Base-by-base conservation (phyloP, 2,888 invertebrate species). In the Peribatodes rhomboidaria region DNA sequence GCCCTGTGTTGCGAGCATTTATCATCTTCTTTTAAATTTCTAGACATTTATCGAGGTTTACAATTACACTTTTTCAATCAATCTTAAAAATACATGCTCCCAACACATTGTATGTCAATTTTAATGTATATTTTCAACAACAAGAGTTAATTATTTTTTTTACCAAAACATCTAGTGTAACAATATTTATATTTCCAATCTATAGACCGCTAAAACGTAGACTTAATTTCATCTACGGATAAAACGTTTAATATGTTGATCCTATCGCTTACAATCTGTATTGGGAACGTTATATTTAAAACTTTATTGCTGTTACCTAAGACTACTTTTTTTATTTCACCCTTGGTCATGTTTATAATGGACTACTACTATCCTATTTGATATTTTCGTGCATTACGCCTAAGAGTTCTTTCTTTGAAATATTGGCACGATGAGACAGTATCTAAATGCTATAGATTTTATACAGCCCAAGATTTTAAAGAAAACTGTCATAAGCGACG, bases 111-210 rank as follows among this genome's bases (percentile, higher is more conserved):
- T 47, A 65, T 69, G 52, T 60, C 61, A 64, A 67, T 74, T 67
- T 72, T 61, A 74, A 75, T 71, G 72, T 75, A 72, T 71, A 68
- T 57, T 72, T 71, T 83, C 80, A 86, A 87, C 87, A 89, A 89
- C 84, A 85, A 85, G 84, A 81, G 79, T 82, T 83, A 76, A 76
- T 83, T 81, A 76, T 82, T 81, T 27, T 82, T 42, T 44, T 33
- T 44, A 20, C 69, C 74, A 81, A 82, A 87, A 86, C 83, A 81
- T 81, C 84, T 87, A 88, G 73, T 79, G 73, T 84, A 89, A 90
- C 88, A 89, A 86, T 78, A 76, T 82, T 78, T 82, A 83, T 81
- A 78, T 50, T 55, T 73, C 74, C 55, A 50, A 71, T 67, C 79
- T 83, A 83, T 81, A 81, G 80, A 85, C 78, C 77, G 77, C 80